Base-by-base conservation (phyloP, 2,888 invertebrate genomes). In the Drosophila suboccidentalis region DNA sequence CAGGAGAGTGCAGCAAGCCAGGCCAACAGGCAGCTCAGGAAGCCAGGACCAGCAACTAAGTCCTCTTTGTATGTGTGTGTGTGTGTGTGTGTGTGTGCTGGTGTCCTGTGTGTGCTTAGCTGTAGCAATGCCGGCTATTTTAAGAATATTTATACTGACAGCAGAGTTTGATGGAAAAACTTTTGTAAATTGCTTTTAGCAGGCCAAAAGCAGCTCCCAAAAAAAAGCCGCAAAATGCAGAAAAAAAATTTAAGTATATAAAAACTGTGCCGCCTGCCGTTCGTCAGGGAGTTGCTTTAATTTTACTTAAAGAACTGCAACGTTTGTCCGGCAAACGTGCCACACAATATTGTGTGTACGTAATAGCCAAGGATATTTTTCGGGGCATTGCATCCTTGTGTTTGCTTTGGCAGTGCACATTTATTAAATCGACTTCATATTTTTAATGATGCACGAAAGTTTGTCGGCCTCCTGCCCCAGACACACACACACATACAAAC, bases 81-180 rank as follows among this genome's bases (percentile, higher is more conserved):
- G 57, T 68, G 46, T 38, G 53, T 55, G 38, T 43, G 54, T 61
- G 29, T 43, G 49, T 51, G 34, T 34, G 57, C 34, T 47, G 34
- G 57, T 57, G 63, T 54, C 71, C 60, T 71, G 68, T 73, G 59
- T 70, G 54, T 77, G 78, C 49, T 80, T 85, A 85, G 85, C 66
- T 70, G 70, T 67, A 70, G 78, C 63, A 72, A 49, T 55, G 72
- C 81, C 77, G 84, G 82, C 80, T 86, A 85, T 91, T 91, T 90
- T 87, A 88, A 90, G 89, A 86, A 91, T 91, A 91, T 91, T 91
- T 92, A 91, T 91, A 87, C 90, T 91, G 91, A 91, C 90, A 90
- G 90, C 90, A 86, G 86, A 91, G 90, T 89, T 90, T 91, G 90
- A 91, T 89, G 91, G 90, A 91, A 91, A 92, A 91, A 91, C 89